Evolutionary conservation across 2,888 invertebrate genomes (phyloP).

Genomic region (Archips crataeganus): DNA sequence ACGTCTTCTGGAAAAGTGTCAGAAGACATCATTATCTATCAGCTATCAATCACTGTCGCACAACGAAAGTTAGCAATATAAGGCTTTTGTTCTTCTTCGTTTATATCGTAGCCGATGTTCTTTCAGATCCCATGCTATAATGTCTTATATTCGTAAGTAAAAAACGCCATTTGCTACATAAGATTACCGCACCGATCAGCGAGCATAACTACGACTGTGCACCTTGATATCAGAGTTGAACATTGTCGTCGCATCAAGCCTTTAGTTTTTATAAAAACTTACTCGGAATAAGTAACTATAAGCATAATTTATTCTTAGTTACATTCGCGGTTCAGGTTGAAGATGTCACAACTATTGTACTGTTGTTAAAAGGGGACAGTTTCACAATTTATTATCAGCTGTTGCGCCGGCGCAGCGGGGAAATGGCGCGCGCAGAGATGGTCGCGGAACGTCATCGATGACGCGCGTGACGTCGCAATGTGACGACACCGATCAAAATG

Average conservation of each 20-base stretch:
- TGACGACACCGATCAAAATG: neutral
- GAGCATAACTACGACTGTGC: neutral
- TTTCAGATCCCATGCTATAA: neutral
- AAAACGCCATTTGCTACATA: neutral
- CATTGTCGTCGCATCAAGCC: neutral
- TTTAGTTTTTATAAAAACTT: slow-evolving; percentile 20
- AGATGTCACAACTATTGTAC: slow-evolving; percentile 25
- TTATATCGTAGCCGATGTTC: neutral
- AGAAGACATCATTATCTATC: neutral
- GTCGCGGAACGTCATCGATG: slow-evolving; percentile 39
- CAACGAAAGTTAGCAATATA: neutral
- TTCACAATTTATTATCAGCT: slow-evolving; percentile 33
- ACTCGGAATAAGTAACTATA: slow-evolving; percentile 4
- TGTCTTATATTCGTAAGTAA: neutral
- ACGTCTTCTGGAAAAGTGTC: neutral
- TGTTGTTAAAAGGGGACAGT: slow-evolving; percentile 31
- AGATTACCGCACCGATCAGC: neutral
- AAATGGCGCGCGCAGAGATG: slow-evolving; percentile 36
- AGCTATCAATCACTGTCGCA: neutral
- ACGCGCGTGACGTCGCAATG: slow-evolving; percentile 33
- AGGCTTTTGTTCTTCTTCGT: neutral
- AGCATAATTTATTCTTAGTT: slow-evolving; percentile 31
- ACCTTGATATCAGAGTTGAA: neutral
- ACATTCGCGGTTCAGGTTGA: slow-evolving; percentile 12
- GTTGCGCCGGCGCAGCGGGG: slow-evolving; percentile 28